These are phyloP conservation scores for Catocala sponsa DNA, from an alignment of 2,888 invertebrate species.

Conservation along the genomic window DNA sequence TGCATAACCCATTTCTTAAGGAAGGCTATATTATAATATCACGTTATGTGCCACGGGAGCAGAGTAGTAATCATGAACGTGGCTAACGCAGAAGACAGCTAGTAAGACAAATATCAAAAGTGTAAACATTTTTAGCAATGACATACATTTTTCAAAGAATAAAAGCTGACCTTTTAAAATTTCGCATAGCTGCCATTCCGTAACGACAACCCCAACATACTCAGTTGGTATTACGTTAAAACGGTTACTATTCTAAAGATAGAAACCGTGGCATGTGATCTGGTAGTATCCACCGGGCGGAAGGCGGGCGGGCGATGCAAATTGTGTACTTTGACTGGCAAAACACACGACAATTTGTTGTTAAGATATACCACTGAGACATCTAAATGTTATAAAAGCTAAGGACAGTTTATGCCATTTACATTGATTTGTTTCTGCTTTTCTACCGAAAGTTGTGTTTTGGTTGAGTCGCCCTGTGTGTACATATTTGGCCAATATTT, in stretches of 20 bases:
- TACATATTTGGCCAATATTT: no score
- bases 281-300: slow-evolving; percentile 37
- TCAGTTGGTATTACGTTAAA: slow-evolving; percentile 15
- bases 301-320: slow-evolving; percentile 40
- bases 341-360: slow-evolving; percentile 29
- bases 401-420: neutral
- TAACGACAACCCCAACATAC: slow-evolving; percentile 18
- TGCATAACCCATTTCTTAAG: no score
- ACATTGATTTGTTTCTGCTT: neutral
- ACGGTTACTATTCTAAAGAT: slow-evolving; percentile 33
- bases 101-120: no score
- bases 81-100: no score
- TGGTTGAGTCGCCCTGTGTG: no score
- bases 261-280: slow-evolving; percentile 46
- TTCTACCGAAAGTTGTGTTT: no score
- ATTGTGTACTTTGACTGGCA: slow-evolving; percentile 37
- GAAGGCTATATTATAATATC: no score
- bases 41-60: no score
- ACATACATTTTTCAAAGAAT: no score
- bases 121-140: no score
- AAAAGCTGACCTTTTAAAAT: no score
- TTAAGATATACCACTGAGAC: slow-evolving; percentile 5
- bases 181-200: neutral
- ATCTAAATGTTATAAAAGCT: slow-evolving; percentile 5
- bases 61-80: no score